Evolutionary conservation across 2,888 invertebrate genomes (phyloP).

Genomic region (Andrena trimmerana): DNA sequence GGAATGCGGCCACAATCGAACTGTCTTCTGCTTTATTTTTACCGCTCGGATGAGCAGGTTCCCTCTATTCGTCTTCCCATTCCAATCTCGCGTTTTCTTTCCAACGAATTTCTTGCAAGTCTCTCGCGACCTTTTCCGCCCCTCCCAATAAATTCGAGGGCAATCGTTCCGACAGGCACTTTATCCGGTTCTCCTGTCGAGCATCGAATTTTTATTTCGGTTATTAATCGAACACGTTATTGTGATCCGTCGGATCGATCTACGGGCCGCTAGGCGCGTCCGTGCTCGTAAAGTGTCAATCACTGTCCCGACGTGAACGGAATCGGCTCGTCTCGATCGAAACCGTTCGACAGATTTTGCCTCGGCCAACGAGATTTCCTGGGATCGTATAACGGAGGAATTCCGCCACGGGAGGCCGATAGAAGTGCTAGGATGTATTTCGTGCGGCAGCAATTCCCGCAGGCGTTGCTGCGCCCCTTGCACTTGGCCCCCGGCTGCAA

Average conservation of each 20-base stretch:
- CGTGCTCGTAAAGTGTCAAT: constrained; percentile 49
- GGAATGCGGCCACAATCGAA: constrained; percentile 55
- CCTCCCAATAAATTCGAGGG: neutral
- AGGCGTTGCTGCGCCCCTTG: constrained; percentile 50
- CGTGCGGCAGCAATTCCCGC: constrained; percentile 63
- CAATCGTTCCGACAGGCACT: neutral
- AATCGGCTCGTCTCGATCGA: constrained; percentile 33
- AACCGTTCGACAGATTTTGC: constrained; percentile 50
- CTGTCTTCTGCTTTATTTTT: constrained; percentile 48
- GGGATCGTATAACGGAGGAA: constrained; percentile 54
- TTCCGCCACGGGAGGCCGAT: constrained; percentile 40
- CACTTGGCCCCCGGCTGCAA: constrained; percentile 36
- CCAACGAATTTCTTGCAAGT: neutral
- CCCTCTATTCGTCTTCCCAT: constrained; percentile 31
- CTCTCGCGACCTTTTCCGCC: neutral
- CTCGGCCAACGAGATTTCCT: constrained; percentile 34
- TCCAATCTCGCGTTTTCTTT: constrained; percentile 29
- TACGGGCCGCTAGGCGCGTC: constrained; percentile 6
- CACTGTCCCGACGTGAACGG: constrained; percentile 50
- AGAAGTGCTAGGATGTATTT: constrained; percentile 55
- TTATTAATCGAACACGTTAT: constrained; percentile 43
- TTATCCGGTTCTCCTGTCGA: neutral
- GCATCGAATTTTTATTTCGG: constrained; percentile 23
- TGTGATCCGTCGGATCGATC: constrained; percentile 22
- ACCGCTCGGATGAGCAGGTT: constrained; percentile 7